Base-by-base conservation (phyloP, 2,797 vertebrate genomes). In the Luscinia luscinia region DNA sequence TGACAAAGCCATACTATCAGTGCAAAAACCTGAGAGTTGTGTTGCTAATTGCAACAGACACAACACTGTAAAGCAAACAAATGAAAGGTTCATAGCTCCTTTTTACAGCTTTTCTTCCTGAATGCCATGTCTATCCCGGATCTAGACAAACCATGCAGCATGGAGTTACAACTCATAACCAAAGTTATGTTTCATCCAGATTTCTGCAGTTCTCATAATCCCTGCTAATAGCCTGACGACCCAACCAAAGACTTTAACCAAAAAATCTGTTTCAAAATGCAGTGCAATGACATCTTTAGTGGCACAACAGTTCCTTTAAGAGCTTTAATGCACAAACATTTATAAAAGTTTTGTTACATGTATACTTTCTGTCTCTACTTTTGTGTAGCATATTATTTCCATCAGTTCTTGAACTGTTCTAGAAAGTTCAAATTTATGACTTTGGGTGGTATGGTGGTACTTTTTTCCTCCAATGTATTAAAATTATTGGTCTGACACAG, bases 261-360 rank as follows among this genome's bases (percentile, higher is more conserved):
- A 68, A 92, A 90, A 70, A 27, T 36, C 34, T 75, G 20, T 45
- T 83, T 80, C 46, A 79, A 88, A 94, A 87, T 28, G 15, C 27
- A 82, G 73, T 24, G 55, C 23, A 46, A 38, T 54, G 19, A 34
- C 38, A 36, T 15, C 15, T 61, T 61, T 38, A 68, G 7, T 36
- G 41, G 30, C 2, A 0, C 38, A 57, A 11, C 2, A 36, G 9
- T 12, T 85, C 12, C 20, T 70, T 82, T 63, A 8, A 46, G 81
- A 73, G 4, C n/a, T 77, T 59, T 73, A 76, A 83, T 2, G 2
- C 13, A 68, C 3, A 72, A 55, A 67, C 34, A 15, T 5, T 12
- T 57, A 38, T 2, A 32, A 1, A 38, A 10, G 18, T 61, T 83
- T 58, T 59, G 6, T 43, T 75, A 41, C 4, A 27, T 26, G 54